phyloP scores from a whole-genome alignment of 2,888 invertebrate genomes.

The Drosophila borealis region DNA sequence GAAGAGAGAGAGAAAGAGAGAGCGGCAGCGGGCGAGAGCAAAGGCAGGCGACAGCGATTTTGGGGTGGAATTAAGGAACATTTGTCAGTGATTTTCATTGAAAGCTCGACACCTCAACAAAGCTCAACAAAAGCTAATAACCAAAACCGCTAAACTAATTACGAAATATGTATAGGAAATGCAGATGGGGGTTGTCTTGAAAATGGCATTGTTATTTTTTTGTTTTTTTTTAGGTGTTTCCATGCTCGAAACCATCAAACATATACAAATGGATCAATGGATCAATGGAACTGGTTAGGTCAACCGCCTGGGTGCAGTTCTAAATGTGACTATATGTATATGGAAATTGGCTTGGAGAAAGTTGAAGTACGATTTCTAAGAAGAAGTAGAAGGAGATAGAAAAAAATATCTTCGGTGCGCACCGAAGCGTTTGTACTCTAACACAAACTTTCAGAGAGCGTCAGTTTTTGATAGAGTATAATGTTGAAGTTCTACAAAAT shows the following conservation, averaged over 20 bases:
- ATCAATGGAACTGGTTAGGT: constrained; percentile 32
- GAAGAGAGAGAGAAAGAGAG: constrained; percentile 11
- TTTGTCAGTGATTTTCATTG: constrained; percentile 75
- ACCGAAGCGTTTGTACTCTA: constrained; percentile 36
- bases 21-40: constrained; percentile 41
- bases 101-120: constrained; percentile 62
- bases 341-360: constrained; percentile 22
- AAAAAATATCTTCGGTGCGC: constrained; percentile 41
- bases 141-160: constrained; percentile 62
- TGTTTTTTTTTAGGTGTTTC: constrained; percentile 23
- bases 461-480: constrained; percentile 6
- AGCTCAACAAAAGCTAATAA: constrained; percentile 70
- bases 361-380: constrained; percentile 35
- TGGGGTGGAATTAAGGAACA: constrained; percentile 64
- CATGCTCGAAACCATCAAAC: constrained; percentile 41
- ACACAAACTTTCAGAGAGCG: constrained; percentile 13
- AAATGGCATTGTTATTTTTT: constrained; percentile 16
- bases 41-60: constrained; percentile 25
- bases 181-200: constrained; percentile 28
- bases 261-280: constrained; percentile 27
- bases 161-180: constrained; percentile 41
- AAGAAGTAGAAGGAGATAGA: constrained; percentile 3
- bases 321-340: constrained; percentile 37
- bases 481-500: constrained; percentile 26
- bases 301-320: constrained; percentile 57